These are phyloP conservation scores for Stenotaenia linearis DNA, from an alignment of 2,888 invertebrate genomes.

Conservation along the genomic window DNA sequence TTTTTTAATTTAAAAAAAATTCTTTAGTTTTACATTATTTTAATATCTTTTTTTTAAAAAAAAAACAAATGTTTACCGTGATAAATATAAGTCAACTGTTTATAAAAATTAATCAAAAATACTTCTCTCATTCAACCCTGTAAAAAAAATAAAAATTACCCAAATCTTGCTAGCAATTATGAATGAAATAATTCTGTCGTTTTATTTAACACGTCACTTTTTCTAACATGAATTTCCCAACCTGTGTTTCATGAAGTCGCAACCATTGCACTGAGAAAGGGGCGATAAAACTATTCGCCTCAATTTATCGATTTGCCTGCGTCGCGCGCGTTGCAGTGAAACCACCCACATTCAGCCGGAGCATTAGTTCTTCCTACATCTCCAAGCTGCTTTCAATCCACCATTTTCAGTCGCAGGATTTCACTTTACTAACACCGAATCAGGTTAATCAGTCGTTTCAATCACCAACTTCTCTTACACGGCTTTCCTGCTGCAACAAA, in stretches of 20 bases:
- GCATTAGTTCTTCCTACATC: background rate
- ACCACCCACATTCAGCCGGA: background rate
- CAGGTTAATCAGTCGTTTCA: background rate
- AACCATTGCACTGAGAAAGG: background rate
- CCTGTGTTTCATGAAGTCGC: background rate
- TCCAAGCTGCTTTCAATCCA: background rate
- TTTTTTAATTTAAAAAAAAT: too few relatives aligned
- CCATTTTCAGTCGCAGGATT: background rate
- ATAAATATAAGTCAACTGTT: too few relatives aligned
- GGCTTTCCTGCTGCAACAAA: background rate
- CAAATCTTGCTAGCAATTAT: too few relatives aligned
- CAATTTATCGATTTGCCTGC: background rate
- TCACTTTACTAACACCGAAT: background rate
- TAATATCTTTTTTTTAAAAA: too few relatives aligned
- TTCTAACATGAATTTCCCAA: too few relatives aligned
- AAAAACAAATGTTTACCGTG: too few relatives aligned
- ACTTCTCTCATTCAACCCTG: too few relatives aligned
- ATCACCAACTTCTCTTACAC: background rate
- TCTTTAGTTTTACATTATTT: too few relatives aligned
- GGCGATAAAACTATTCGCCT: background rate
- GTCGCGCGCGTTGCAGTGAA: background rate
- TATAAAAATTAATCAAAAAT: too few relatives aligned
- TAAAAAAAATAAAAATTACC: too few relatives aligned
- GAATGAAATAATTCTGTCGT: too few relatives aligned
- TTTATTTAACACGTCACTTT: too few relatives aligned